These are phyloP conservation scores for Steatornis caripensis DNA, from an alignment of 2,113 vertebrate species.

Conservation along the genomic window DNA sequence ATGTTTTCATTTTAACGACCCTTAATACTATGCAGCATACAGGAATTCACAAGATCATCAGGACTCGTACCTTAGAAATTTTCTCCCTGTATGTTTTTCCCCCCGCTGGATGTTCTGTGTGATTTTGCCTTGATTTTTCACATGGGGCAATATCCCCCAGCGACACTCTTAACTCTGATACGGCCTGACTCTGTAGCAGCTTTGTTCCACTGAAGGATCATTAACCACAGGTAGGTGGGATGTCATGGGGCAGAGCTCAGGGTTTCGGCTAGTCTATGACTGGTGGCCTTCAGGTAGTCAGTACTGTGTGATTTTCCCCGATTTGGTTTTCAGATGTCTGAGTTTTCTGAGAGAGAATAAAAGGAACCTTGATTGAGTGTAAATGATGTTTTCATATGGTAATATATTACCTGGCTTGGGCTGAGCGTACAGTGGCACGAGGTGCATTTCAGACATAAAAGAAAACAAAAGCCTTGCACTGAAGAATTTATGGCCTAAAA, in stretches of 20 bases:
- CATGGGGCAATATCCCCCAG: not conserved
- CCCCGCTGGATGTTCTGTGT: not conserved
- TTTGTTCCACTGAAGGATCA: not conserved
- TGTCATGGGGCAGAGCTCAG: not conserved
- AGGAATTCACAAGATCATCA: constrained; percentile 6
- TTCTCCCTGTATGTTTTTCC: not conserved
- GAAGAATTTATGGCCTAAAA: constrained; percentile 16
- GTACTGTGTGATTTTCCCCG: not conserved
- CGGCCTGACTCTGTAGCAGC: fast-evolving
- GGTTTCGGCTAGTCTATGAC: not conserved
- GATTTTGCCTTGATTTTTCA: not conserved
- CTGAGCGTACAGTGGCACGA: not conserved
- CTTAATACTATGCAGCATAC: constrained; percentile 22
- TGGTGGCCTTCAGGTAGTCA: not conserved
- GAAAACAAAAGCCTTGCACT: not conserved
- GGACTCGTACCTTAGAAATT: not conserved
- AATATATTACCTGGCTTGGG: constrained; percentile 4
- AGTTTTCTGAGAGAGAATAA: not conserved
- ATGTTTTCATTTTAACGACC: constrained; percentile 63
- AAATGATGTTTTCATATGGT: constrained; percentile 41
- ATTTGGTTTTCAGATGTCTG: not conserved
- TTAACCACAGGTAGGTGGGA: not conserved
- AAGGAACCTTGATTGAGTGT: not conserved
- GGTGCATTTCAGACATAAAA: not conserved
- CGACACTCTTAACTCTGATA: not conserved